Conservation (phyloP, 2,888 invertebrate species). For the Schrankia costaestrigalis region DNA sequence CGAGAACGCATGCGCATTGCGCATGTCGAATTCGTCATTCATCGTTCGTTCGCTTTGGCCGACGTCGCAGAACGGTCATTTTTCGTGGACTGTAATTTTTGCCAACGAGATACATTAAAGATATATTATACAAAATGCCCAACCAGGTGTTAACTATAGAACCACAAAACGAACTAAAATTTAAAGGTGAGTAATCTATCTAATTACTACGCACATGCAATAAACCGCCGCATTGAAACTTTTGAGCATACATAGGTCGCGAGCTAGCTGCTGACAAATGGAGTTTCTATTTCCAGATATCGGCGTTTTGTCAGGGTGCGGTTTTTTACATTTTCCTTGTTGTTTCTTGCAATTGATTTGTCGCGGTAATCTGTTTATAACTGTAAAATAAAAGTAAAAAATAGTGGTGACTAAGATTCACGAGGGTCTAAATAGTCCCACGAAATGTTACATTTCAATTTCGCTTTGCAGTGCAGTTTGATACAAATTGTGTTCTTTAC, state of each 20-base stretch:
- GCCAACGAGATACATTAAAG: slow-evolving; percentile 66
- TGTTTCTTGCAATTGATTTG: too few relatives aligned
- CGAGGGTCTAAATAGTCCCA: too few relatives aligned
- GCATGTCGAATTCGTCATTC: slow-evolving; percentile 63
- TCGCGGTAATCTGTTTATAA: too few relatives aligned
- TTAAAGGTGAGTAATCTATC: slow-evolving; percentile 87
- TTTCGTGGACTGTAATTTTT: slow-evolving; percentile 58
- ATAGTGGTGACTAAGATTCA: too few relatives aligned
- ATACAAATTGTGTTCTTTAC: too few relatives aligned
- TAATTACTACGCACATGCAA: slow-evolving; percentile 35
- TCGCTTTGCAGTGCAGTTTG: too few relatives aligned
- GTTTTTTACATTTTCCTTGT: slow-evolving; percentile 55
- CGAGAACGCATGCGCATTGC: slow-evolving; percentile 40
- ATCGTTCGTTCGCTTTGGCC: slow-evolving; percentile 56
- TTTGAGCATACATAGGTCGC: slow-evolving; percentile 61
- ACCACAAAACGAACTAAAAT: slow-evolving; percentile 93
- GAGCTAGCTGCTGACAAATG: slow-evolving; percentile 76
- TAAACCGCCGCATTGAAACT: slow-evolving; percentile 59
- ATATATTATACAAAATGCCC: slow-evolving; percentile 80
- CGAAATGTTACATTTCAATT: too few relatives aligned
- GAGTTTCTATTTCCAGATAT: slow-evolving; percentile 80
- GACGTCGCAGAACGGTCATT: slow-evolving; percentile 62
- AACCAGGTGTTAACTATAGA: slow-evolving; percentile 93
- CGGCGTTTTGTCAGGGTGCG: slow-evolving; percentile 76
- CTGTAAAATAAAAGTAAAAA: too few relatives aligned